Percentiles rank a stretch among this genome's conserved stretches.
Evolutionary conservation across 35 echinoderm and acorn worm genomes (phyloP).

Genomic region (Ophioderma brevispina): DNA sequence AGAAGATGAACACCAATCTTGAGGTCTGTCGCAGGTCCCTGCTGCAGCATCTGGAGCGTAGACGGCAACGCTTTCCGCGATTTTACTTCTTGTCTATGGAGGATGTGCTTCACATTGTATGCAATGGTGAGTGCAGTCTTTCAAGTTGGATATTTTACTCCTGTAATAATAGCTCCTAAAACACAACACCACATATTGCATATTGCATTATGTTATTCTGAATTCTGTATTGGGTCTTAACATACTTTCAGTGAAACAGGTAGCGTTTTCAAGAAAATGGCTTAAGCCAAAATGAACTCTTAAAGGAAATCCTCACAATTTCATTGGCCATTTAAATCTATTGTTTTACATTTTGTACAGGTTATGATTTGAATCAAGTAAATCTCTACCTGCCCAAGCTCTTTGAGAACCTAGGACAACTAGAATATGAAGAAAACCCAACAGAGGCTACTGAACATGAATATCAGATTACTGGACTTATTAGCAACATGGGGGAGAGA

Average conservation of each 20-base stretch:
- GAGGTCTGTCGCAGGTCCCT: conserved; percentile 85
- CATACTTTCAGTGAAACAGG: too few relatives aligned
- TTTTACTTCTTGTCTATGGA: conserved; percentile 99
- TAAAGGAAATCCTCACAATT: too few relatives aligned
- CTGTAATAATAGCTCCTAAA: too few relatives aligned
- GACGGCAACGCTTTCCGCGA: conserved; percentile 84
- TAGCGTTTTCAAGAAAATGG: too few relatives aligned
- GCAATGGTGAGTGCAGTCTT: conserved; percentile 96
- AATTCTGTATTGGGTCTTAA: too few relatives aligned
- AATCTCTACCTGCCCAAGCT: conserved; percentile 98
- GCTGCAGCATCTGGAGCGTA: conserved; percentile 87
- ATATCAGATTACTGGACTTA: conserved; percentile 88
- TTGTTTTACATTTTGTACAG: too few relatives aligned
- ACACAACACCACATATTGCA: too few relatives aligned
- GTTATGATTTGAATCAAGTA: conserved; percentile 93
- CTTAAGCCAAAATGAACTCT: too few relatives aligned
- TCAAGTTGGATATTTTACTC: too few relatives aligned
- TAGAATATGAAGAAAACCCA: conserved; percentile 88
- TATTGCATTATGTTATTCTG: too few relatives aligned
- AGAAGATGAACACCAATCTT: conserved; percentile 95
- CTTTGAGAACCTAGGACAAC: conserved; percentile 93
- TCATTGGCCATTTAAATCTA: too few relatives aligned
- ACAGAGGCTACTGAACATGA: conserved; percentile 74
- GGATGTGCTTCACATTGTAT: conserved; percentile 95
- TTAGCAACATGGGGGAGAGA: conserved; percentile 93